Percentiles rank a stretch among this genome's conserved stretches.
These are phyloP conservation scores for Halcyon badia DNA, from an alignment of 2,797 vertebrate genomes.

Conservation along the genomic window DNA sequence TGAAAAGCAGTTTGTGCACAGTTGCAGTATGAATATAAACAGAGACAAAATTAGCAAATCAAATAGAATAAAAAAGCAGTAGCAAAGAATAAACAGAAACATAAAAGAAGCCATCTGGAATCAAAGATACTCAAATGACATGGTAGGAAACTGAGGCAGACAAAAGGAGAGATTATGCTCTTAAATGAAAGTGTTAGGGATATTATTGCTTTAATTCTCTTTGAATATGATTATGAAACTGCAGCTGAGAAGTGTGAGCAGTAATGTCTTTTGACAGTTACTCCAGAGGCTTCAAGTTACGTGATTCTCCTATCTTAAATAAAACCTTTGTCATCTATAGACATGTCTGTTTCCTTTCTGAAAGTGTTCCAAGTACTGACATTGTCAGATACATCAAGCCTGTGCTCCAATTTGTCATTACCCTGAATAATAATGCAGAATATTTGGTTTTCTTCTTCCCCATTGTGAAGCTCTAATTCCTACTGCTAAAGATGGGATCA, in stretches of 20 bases:
- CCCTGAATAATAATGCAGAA: conserved; percentile 15
- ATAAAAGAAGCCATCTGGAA: conserved; percentile 62
- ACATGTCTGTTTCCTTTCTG: conserved; percentile 7
- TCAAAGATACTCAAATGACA: conserved; percentile 52
- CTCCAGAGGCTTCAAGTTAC: conserved; percentile 56
- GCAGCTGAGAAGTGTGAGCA: conserved; percentile 25
- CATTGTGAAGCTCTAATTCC: not conserved
- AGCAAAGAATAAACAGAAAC: conserved; percentile 52
- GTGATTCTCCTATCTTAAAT: conserved; percentile 37
- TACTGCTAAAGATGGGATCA: conserved; percentile 34
- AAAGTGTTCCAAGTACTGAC: conserved; percentile 8
- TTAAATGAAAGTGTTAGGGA: conserved; percentile 37
- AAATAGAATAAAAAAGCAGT: conserved; percentile 62
- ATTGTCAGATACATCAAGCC: not conserved
- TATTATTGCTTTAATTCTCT: conserved; percentile 56
- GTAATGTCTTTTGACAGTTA: conserved; percentile 52
- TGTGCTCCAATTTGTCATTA: not conserved
- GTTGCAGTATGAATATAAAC: conserved; percentile 42
- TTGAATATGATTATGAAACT: conserved; percentile 56
- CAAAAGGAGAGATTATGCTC: conserved; percentile 46
- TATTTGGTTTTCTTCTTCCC: not conserved
- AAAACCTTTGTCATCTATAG: conserved; percentile 19
- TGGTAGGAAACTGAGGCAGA: conserved; percentile 70
- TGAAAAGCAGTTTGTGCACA: conserved; percentile 48
- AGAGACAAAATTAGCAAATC: conserved; percentile 64